These are phyloP conservation scores for Synanthedon vespiformis DNA, from an alignment of 2,888 invertebrate genomes.

Conservation along the genomic window DNA sequence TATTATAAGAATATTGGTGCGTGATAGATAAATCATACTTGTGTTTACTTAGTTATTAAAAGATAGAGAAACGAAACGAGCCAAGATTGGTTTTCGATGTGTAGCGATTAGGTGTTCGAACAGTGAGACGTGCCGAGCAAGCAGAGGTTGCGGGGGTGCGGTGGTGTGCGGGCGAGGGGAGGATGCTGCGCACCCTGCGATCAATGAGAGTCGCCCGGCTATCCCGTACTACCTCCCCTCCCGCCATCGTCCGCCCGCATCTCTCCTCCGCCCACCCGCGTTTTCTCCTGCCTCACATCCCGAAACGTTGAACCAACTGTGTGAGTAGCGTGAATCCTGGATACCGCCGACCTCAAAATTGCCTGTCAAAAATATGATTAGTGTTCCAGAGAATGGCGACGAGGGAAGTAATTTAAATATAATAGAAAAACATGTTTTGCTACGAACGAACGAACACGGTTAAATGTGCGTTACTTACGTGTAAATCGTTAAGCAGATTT, in stretches of 20 bases:
- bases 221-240: conserved; percentile 25
- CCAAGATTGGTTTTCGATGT: conserved; percentile 25
- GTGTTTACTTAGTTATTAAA: neutral
- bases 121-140: neutral
- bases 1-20: too few relatives aligned
- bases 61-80: neutral
- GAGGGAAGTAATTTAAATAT: neutral
- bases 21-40: too few relatives aligned
- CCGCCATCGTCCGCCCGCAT: conserved; percentile 10
- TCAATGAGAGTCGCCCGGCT: conserved; percentile 56
- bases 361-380: neutral
- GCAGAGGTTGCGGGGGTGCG: conserved; percentile 11
- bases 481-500: too few relatives aligned
- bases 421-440: neutral
- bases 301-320: neutral
- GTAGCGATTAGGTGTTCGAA: conserved; percentile 33
- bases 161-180: conserved; percentile 17
- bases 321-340: neutral
- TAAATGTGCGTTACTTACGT: too few relatives aligned
- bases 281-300: neutral
- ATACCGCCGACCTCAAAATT: neutral
- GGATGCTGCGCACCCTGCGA: conserved; percentile 53
- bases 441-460: neutral
- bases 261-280: conserved; percentile 12
- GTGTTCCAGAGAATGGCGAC: neutral